Evolutionary conservation across 1,140 invertebrate genomes (phyloP).

Genomic region (Coelopa frigida): DNA sequence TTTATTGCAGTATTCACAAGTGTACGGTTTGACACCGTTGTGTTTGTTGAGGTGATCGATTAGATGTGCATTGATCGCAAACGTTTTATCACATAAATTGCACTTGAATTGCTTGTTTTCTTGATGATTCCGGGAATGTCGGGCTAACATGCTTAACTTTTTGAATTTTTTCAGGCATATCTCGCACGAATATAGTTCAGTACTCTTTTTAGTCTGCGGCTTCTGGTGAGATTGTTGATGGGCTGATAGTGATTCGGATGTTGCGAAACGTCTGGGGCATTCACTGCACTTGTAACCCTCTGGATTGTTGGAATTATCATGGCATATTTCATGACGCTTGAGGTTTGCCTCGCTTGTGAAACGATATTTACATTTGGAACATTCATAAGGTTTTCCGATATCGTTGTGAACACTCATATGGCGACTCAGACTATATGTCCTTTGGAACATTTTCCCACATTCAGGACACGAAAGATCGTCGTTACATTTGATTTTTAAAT

Average conservation of each 20-base stretch:
- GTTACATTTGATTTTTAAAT: too few relatives aligned
- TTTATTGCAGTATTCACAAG: conserved; percentile 13
- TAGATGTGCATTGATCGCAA: neutral
- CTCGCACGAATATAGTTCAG: neutral
- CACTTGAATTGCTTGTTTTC: neutral
- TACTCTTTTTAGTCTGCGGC: too few relatives aligned
- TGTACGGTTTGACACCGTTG: neutral
- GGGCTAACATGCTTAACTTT: neutral
- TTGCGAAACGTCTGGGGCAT: neutral
- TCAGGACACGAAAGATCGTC: too few relatives aligned
- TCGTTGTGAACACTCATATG: too few relatives aligned
- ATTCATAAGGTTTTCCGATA: too few relatives aligned
- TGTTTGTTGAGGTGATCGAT: neutral
- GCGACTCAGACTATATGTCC: too few relatives aligned
- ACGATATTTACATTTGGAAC: neutral
- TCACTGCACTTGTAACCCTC: neutral
- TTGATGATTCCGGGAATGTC: neutral
- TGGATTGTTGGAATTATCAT: neutral
- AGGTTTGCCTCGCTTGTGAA: neutral
- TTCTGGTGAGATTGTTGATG: too few relatives aligned
- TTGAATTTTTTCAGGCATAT: neutral
- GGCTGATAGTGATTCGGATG: too few relatives aligned
- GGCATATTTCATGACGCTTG: neutral
- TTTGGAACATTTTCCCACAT: too few relatives aligned
- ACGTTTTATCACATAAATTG: neutral